These are phyloP conservation scores for Rhombomys opimus DNA, from an alignment of 2,113 vertebrate species.

Conservation along the genomic window DNA sequence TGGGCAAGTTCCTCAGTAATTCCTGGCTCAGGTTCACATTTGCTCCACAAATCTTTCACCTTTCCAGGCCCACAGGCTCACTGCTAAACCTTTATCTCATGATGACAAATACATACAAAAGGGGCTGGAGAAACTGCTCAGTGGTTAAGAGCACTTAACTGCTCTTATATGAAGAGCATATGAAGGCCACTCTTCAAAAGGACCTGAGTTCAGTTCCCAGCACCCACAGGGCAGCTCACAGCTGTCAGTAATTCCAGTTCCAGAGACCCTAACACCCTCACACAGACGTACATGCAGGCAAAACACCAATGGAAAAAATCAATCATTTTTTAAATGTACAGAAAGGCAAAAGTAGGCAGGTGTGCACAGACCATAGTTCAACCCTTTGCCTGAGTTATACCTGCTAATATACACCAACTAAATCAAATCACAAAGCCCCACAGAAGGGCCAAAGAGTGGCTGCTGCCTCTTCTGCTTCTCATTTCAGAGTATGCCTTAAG, in stretches of 20 bases:
- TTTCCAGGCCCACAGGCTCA: background rate
- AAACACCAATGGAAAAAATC: too few species aligned
- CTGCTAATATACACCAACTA: background rate
- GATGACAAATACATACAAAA: background rate
- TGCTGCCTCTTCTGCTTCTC: background rate
- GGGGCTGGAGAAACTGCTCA: background rate
- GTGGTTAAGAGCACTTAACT: too few species aligned
- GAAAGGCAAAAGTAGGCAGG: background rate
- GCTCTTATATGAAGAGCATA: too few species aligned
- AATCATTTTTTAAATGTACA: too few species aligned
- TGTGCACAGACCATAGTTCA: background rate
- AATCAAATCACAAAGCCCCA: background rate
- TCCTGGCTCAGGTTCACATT: background rate
- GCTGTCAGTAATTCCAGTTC: too few species aligned
- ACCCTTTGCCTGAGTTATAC: background rate
- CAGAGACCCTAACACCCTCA: too few species aligned
- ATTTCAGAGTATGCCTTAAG: background rate
- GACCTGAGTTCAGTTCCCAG: too few species aligned
- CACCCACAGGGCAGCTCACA: too few species aligned
- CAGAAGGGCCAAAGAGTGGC: background rate
- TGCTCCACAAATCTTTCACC: background rate
- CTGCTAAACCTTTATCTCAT: background rate
- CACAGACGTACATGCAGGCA: too few species aligned
- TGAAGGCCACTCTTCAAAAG: too few species aligned
- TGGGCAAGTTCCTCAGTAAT: background rate